Conservation (phyloP, 2,888 invertebrate species). For the Phragmatobia fuliginosa region DNA sequence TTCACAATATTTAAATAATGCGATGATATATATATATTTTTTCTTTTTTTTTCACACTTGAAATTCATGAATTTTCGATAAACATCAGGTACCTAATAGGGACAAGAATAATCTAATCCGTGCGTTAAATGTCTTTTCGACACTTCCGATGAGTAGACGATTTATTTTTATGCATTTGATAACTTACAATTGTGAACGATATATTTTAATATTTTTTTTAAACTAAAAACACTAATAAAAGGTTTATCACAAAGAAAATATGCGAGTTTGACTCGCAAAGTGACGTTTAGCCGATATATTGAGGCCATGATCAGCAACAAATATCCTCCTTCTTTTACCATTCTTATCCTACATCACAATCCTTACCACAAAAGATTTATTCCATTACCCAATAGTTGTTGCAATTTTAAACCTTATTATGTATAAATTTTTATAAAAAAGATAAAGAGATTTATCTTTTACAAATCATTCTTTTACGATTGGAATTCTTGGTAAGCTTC, state of each 20-base stretch:
- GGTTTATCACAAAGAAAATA: conserved; percentile 71
- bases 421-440: conserved; percentile 48
- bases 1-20: conserved; percentile 51
- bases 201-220: conserved; percentile 36
- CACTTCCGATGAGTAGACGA: conserved; percentile 44
- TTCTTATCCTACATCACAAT: conserved; percentile 48
- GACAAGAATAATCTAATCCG: conserved; percentile 65
- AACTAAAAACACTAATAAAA: conserved; percentile 49
- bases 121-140: conserved; percentile 41
- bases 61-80: conserved; percentile 63
- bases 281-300: conserved; percentile 42
- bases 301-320: conserved; percentile 47
- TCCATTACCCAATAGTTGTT: conserved; percentile 30
- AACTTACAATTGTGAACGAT: conserved; percentile 46
- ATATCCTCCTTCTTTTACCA: conserved; percentile 24
- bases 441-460: conserved; percentile 38
- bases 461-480: conserved; percentile 25
- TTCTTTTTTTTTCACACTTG: conserved; percentile 43
- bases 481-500: conserved; percentile 36
- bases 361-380: conserved; percentile 44
- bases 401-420: conserved; percentile 34
- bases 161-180: conserved; percentile 35
- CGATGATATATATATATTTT: conserved; percentile 28
- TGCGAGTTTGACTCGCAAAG: conserved; percentile 67
- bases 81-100: conserved; percentile 82